A percentile compares a stretch with the other conserved stretches of the same genome.
These are phyloP conservation scores for Marmota monax DNA, from an alignment of 2,113 vertebrate species.

Conservation along the genomic window DNA sequence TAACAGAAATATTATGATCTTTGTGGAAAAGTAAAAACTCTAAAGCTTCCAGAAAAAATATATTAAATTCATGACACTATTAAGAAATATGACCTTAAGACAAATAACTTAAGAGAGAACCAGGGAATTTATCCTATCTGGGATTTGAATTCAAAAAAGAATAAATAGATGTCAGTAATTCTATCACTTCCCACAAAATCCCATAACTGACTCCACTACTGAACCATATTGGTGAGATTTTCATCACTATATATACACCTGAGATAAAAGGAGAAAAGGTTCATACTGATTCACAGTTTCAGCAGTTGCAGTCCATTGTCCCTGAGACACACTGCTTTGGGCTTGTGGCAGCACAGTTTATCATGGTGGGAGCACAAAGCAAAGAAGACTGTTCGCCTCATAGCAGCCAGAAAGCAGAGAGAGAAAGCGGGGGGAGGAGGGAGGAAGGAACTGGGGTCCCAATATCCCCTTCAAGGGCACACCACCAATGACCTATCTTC, in stretches of 20 bases:
- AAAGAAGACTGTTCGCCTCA: neutral
- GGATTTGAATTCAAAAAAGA: constrained; percentile 12
- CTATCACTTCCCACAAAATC: neutral
- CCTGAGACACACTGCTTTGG: neutral
- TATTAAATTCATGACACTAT: constrained; percentile 18
- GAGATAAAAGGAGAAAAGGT: neutral
- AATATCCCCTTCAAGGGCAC: neutral
- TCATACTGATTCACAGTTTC: neutral
- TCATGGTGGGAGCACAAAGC: neutral
- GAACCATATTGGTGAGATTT: neutral
- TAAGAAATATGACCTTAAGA: constrained; percentile 29
- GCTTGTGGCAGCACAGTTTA: neutral
- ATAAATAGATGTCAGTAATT: neutral
- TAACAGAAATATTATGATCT: neutral
- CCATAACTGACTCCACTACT: neutral
- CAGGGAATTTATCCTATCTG: too few species aligned
- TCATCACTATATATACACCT: neutral
- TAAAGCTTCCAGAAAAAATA: neutral
- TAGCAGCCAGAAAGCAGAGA: neutral
- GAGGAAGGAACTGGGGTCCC: neutral
- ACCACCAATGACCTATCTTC: neutral
- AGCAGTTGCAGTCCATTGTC: neutral
- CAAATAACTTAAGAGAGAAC: too few species aligned
- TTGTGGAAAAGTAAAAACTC: constrained; percentile 33
- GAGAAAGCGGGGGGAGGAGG: neutral